phyloP scores from a whole-genome alignment of 2,113 vertebrate species.

The Girardinichthys multiradiatus region DNA sequence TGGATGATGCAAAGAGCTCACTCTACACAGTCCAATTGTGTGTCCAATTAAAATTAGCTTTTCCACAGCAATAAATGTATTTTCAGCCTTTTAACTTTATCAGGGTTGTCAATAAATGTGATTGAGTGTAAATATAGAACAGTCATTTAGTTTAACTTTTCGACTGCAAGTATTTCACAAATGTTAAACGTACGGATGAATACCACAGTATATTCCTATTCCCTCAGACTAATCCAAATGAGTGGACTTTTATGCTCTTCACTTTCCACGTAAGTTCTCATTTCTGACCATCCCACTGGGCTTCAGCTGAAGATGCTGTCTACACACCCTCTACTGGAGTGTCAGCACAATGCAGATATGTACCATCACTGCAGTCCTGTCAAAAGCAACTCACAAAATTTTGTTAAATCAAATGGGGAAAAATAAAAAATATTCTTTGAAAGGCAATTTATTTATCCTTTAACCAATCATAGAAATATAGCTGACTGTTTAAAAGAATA shows the following conservation, averaged over 20 bases:
- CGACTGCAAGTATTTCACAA: too few relatives aligned
- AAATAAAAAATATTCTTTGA: background rate
- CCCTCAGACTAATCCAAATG: too few relatives aligned
- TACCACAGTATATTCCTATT: background rate
- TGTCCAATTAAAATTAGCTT: too few relatives aligned
- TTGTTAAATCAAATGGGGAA: background rate
- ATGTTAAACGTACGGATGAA: too few relatives aligned
- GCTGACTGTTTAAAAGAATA: slow-evolving; percentile 42
- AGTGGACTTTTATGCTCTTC: background rate
- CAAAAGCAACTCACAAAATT: background rate
- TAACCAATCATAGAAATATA: slow-evolving; percentile 55
- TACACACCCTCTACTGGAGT: slow-evolving; percentile 75
- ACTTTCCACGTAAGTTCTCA: background rate
- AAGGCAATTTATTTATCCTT: slow-evolving; percentile 63
- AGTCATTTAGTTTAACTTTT: too few relatives aligned
- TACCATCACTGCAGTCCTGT: background rate
- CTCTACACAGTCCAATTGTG: too few relatives aligned
- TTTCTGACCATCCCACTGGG: background rate
- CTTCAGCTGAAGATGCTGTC: slow-evolving; percentile 37
- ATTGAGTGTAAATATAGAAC: too few relatives aligned
- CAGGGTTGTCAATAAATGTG: too few relatives aligned
- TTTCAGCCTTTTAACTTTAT: too few relatives aligned
- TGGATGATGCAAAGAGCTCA: too few relatives aligned
- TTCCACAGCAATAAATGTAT: too few relatives aligned
- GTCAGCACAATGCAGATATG: slow-evolving; percentile 33